Percentiles rank a stretch among this genome's conserved stretches.
phyloP scores from a whole-genome alignment of 2,888 invertebrate genomes.

The Abrostola tripartita region DNA sequence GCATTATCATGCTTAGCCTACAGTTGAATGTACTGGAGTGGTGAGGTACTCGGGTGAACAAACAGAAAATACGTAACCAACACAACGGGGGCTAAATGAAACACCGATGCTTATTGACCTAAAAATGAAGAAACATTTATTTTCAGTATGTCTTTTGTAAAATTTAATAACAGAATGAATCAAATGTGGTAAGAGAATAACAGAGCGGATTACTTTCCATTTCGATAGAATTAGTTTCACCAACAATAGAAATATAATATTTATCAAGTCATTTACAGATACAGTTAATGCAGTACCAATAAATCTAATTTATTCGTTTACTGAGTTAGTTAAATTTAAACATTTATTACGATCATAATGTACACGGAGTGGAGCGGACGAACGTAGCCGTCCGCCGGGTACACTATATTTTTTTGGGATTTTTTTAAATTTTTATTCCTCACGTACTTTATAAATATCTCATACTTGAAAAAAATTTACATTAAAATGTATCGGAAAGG shows the following conservation, averaged over 20 bases:
- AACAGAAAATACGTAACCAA: conserved; percentile 30
- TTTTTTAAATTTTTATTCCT: conserved; percentile 80
- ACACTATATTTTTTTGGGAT: conserved; percentile 77
- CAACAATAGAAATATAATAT: conserved; percentile 88
- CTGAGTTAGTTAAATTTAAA: conserved; percentile 83
- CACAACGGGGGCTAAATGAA: conserved; percentile 74
- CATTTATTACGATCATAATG: conserved; percentile 80
- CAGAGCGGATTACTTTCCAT: conserved; percentile 85
- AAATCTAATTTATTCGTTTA: conserved; percentile 87
- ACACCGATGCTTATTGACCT: conserved; percentile 90
- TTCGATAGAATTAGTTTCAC: conserved; percentile 84
- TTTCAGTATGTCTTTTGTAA: conserved; percentile 91
- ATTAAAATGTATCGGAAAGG: conserved; percentile 84
- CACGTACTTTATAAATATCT: conserved; percentile 88
- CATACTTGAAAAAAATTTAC: conserved; percentile 87
- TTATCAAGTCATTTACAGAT: conserved; percentile 87
- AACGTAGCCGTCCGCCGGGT: conserved; percentile 61
- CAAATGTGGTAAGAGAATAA: conserved; percentile 84
- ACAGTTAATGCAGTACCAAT: conserved; percentile 85
- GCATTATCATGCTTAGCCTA: conserved; percentile 11
- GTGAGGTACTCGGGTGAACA: conserved; percentile 16
- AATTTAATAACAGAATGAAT: conserved; percentile 89
- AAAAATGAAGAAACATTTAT: conserved; percentile 93
- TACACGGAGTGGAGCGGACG: conserved; percentile 69
- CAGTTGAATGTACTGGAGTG: conserved; percentile 15